These are phyloP conservation scores for Chrysotoxum bicinctum DNA, from an alignment of 2,888 invertebrate genomes.

Conservation along the genomic window DNA sequence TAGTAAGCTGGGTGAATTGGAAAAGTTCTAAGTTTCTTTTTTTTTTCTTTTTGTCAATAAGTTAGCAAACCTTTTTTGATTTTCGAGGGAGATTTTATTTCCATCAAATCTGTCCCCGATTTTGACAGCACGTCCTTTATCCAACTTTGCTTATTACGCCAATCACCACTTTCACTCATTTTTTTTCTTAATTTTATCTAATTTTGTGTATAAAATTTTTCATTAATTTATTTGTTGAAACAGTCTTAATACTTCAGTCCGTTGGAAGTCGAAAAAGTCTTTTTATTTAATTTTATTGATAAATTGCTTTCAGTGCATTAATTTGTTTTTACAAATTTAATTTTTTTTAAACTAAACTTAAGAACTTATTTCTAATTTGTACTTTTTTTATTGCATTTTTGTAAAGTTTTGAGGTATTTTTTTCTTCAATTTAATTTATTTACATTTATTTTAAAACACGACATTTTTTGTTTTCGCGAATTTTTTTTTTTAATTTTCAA, in stretches of 20 bases:
- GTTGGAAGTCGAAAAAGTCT: slow-evolving; percentile 33
- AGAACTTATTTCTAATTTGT: slow-evolving; percentile 63
- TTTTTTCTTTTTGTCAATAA: slow-evolving; percentile 40
- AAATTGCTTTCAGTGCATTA: slow-evolving; percentile 31
- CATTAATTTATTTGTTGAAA: slow-evolving; percentile 50
- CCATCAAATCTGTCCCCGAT: slow-evolving; percentile 80
- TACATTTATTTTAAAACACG: background rate
- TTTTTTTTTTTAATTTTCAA: background rate
- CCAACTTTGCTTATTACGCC: slow-evolving; percentile 82
- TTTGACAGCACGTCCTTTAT: slow-evolving; percentile 82
- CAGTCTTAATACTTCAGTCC: slow-evolving; percentile 68
- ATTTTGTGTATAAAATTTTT: slow-evolving; percentile 9
- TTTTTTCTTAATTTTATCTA: slow-evolving; percentile 17
- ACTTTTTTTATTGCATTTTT: slow-evolving; percentile 58
- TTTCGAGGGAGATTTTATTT: slow-evolving; percentile 77
- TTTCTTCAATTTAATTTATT: background rate
- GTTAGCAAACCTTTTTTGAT: slow-evolving; percentile 76
- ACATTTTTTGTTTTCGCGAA: background rate
- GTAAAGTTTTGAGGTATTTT: slow-evolving; percentile 46
- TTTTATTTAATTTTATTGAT: slow-evolving; percentile 30
- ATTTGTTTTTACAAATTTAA: background rate
- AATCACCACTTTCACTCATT: slow-evolving; percentile 77
- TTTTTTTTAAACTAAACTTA: slow-evolving; percentile 26
- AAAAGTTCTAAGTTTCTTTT: background rate
- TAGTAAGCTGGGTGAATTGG: background rate